Evolutionary conservation across 2,113 vertebrate genomes (phyloP).

Genomic region (Alethe castanea): DNA sequence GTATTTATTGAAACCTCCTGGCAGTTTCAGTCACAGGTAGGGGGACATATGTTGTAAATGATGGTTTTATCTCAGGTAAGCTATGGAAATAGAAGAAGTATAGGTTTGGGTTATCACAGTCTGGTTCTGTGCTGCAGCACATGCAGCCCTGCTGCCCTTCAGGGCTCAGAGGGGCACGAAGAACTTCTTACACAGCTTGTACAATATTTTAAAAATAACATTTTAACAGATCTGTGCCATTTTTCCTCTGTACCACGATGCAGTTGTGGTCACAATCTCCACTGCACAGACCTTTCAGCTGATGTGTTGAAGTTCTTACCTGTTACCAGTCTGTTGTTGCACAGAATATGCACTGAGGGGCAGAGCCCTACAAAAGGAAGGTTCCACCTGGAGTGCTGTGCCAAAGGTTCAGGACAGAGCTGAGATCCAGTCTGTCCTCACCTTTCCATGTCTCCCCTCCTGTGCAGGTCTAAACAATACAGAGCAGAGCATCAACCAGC

Average conservation of each 20-base stretch:
- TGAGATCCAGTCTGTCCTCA: not conserved
- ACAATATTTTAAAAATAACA: not conserved
- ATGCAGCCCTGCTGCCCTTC: not conserved
- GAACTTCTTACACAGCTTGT: not conserved
- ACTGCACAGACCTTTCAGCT: not conserved
- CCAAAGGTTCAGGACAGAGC: not conserved
- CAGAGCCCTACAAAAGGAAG: not conserved
- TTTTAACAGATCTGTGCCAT: not conserved
- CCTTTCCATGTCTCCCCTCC: not conserved
- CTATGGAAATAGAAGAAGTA: not conserved
- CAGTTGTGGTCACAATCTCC: fast-evolving
- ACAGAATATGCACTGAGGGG: not conserved
- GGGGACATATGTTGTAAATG: not conserved
- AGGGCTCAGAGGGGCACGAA: not conserved
- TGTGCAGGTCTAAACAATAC: fast-evolving
- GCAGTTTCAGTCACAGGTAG: not conserved
- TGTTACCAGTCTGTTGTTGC: not conserved
- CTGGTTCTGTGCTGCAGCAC: not conserved
- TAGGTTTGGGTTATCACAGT: not conserved
- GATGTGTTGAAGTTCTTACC: not conserved
- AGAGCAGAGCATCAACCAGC: not conserved
- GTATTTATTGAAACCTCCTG: not conserved
- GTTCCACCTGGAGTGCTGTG: not conserved
- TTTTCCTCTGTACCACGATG: not conserved
- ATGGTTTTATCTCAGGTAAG: not conserved